These are phyloP conservation scores for Myxocyprinus asiaticus DNA, from an alignment of 2,113 vertebrate species.

Conservation along the genomic window DNA sequence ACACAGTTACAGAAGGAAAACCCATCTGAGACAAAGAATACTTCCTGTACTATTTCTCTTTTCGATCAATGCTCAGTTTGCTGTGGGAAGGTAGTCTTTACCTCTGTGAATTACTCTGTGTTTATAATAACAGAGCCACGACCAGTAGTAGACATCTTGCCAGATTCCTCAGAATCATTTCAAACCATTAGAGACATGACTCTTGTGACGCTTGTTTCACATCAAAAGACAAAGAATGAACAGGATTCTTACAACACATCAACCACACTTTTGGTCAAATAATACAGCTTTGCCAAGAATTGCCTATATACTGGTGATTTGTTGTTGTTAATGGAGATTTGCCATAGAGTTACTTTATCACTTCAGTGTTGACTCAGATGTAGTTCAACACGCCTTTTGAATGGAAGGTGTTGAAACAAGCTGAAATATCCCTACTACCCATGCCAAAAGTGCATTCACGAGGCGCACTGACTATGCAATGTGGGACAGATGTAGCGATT, in stretches of 20 bases:
- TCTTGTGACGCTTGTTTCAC: background rate
- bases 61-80: constrained; percentile 12
- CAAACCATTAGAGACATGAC: background rate
- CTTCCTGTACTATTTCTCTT: background rate
- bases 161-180: background rate
- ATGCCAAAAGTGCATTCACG: constrained; percentile 32
- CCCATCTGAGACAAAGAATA: constrained; percentile 1
- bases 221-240: background rate
- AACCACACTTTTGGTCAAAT: background rate
- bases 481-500: constrained; percentile 47
- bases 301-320: constrained; percentile 14
- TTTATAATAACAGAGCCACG: background rate
- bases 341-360: constrained; percentile 23
- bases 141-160: background rate
- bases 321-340: constrained; percentile 22
- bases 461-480: constrained; percentile 34
- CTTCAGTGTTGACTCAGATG: constrained; percentile 28
- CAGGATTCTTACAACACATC: background rate
- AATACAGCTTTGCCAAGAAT: background rate
- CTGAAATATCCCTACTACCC: constrained; percentile 6
- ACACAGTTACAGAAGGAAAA: constrained; percentile 5
- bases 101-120: constrained; percentile 3
- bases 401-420: constrained; percentile 42
- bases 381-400: constrained; percentile 24
- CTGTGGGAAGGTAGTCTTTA: background rate